Base-by-base conservation (phyloP, 2,888 invertebrate species). In the Drosophila austrosaltans region DNA sequence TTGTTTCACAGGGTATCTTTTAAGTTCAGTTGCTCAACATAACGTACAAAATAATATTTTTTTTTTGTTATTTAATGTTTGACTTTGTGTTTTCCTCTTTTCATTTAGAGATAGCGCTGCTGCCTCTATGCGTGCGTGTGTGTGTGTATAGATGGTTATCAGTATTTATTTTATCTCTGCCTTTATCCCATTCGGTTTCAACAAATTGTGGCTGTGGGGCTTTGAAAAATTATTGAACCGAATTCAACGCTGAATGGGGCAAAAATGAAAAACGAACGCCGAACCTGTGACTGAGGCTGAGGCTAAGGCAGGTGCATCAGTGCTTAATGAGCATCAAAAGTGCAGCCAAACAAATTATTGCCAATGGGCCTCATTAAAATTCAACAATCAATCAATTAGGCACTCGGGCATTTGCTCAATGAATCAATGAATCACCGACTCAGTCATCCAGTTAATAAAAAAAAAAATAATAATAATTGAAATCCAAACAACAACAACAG, bases 111-210 rank as follows among this genome's bases (percentile, higher is more conserved):
- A 63, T 72, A 78, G 75, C 68, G 78, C 66, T 57, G 57, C 39
- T 59, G 22, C 71, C 48, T 54, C 53, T 39, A 2, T 58, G 39
- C 22, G 20, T 58, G 22, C 40, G 58, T 39, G 32, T 22, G 61
- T 66, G 57, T 62, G 62, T 53, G 53, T 67, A 64, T 69, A 76
- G 79, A 83, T 83, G 82, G 78, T 87, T 83, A 87, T 83, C 83
- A 87, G 77, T 67, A 48, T 48, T 48, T 48, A 48, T 48, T 48
- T 48, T 48, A 48, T 48, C 48, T 48, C 25, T 48, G 48, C 39
- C 39, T 58, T 8, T 25, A 36, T 58, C 39, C 36, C 7, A 58
- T n/a, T 40, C n/a, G 10, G 30, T 64, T 68, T 69, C 28, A 67
- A 68, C 75, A 76, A 77, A 69, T 61, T 53, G 42, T 53, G 28